A percentile compares a stretch with the other conserved stretches of the same genome.
phyloP scores from a whole-genome alignment of 2,113 vertebrate genomes.

The Dermatemys mawii region DNA sequence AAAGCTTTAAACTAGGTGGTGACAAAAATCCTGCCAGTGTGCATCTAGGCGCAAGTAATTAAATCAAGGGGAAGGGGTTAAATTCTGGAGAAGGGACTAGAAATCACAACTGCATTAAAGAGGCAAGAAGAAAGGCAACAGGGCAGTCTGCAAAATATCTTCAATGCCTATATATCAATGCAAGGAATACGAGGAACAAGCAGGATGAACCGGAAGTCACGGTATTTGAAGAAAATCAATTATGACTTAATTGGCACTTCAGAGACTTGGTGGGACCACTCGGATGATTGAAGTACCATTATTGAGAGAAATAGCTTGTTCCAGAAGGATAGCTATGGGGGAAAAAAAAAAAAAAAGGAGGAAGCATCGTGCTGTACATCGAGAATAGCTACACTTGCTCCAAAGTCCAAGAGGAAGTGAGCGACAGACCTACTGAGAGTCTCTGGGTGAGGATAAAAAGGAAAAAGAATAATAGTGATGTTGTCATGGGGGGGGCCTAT shows the following conservation, averaged over 20 bases:
- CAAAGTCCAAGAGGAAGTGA: neutral
- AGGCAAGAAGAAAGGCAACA: neutral
- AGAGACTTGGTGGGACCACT: neutral
- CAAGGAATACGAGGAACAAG: neutral
- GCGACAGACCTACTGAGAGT: neutral
- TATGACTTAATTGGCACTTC: neutral
- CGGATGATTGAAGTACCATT: neutral
- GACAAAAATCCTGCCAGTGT: neutral
- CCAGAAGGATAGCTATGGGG: neutral
- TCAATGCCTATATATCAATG: neutral
- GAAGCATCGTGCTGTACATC: neutral
- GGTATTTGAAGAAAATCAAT: neutral
- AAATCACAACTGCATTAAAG: neutral
- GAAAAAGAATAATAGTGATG: neutral
- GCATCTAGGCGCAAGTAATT: neutral
- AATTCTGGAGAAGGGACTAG: neutral
- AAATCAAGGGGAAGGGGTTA: neutral
- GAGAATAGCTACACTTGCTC: neutral
- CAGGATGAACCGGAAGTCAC: neutral
- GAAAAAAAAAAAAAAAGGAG: neutral
- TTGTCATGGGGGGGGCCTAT: neutral
- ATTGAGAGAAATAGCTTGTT: neutral
- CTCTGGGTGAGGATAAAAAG: neutral
- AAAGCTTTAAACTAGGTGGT: neutral
- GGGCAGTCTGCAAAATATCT: neutral